These are phyloP conservation scores for Chrosomus eos DNA, from an alignment of 2,797 vertebrate genomes.

Conservation along the genomic window DNA sequence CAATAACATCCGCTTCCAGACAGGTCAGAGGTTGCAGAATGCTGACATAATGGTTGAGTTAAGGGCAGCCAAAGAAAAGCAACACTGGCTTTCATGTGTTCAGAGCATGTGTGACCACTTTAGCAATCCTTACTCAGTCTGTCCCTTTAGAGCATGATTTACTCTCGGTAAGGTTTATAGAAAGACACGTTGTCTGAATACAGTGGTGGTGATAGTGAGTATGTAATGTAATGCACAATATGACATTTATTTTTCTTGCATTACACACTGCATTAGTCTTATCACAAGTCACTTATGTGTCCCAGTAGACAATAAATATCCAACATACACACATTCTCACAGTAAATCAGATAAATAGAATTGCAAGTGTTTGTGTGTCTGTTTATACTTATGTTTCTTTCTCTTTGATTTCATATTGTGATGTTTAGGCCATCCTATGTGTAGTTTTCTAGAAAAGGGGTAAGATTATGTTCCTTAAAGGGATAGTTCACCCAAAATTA, in stretches of 20 bases:
- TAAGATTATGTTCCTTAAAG: background rate
- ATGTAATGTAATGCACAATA: background rate
- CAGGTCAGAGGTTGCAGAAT: constrained; percentile 65
- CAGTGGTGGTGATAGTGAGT: background rate
- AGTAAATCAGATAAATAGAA: background rate
- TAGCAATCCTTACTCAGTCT: constrained; percentile 1
- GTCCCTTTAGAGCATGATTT: background rate
- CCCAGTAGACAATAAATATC: background rate
- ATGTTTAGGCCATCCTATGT: background rate
- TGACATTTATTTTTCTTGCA: background rate
- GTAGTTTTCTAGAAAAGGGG: background rate
- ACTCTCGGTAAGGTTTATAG: background rate
- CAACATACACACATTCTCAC: background rate
- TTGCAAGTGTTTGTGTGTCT: background rate
- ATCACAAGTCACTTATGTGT: background rate
- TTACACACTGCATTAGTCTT: background rate
- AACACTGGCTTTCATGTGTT: constrained; percentile 51
- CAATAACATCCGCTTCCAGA: constrained; percentile 70
- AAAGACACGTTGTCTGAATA: background rate
- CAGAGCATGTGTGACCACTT: constrained; percentile 27
- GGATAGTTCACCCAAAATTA: background rate
- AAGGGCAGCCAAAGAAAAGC: constrained; percentile 45
- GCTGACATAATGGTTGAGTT: constrained; percentile 60
- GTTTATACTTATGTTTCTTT: background rate
- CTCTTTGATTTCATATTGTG: constrained; percentile 8